Evolutionary conservation across 2,113 vertebrate species (phyloP), one percentile per base, ranked within the genome.

Genomic region (Saccopteryx leptura): DNA sequence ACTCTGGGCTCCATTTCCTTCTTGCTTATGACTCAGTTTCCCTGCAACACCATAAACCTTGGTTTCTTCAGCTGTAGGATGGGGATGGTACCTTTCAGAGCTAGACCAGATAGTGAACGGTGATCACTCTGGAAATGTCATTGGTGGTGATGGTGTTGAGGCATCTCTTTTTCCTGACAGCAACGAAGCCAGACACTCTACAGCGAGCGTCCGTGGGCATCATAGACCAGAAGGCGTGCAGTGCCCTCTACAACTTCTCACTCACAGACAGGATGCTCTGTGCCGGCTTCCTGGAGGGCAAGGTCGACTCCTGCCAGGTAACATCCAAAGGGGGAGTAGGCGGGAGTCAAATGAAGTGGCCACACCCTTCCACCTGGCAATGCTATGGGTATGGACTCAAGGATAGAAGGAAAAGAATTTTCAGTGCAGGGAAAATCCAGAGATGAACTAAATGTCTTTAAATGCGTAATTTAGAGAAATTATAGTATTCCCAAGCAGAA

Each of bases 261-360:
- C 98, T 99, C 91, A 99, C 99, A 0, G 97, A 98, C 60, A 98
- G 99, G 84, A 99, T 99, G 99, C 98, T 99, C 97, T 99, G 99
- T 1, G 99, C 99, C 0, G 99, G 99, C 69, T 99, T 99, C 97
- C 98, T 99, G 95, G 99, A 99, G 96, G 99, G 99, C 92, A 98
- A 98, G 83, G 98, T 99, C 9, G 99, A 99, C 97, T 99, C 99
- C 0, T 99, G 99, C 97, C 99, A 99, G 99, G 99, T 83, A 83
- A 26, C 60, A 28, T 12, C 12, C 80, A 9, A 0, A 24, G 56
- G 39, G 46, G 39, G 15, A 11, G 0, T 2, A 24, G 60, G 80
- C 1, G 24, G 39, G 9, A 15, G 28, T 46, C 60, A 0, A 8
- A 3, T 0, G 0, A 0, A 19, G 50, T 0, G 5, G 17, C 69